Conservation (phyloP, 2,797 vertebrate genomes). For the Pipistrellus pygmaeus region DNA sequence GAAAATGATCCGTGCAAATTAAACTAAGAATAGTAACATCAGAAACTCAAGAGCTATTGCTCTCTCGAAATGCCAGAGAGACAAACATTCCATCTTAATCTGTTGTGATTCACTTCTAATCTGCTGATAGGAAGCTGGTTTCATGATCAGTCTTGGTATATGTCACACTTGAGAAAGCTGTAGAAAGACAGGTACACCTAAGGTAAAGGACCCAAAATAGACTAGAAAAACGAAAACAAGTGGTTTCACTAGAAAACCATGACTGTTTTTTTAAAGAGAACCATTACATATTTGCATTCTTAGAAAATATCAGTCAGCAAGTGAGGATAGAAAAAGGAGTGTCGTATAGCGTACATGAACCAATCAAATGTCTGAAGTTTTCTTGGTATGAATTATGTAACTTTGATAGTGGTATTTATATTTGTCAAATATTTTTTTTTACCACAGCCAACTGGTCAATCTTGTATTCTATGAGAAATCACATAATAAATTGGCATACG, state of each 20-base stretch:
- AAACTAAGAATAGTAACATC: slow-evolving; percentile 45
- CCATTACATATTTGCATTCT: not conserved
- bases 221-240: not conserved
- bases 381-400: slow-evolving; percentile 3
- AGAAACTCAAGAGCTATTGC: slow-evolving; percentile 44
- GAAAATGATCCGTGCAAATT: slow-evolving; percentile 62
- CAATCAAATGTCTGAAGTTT: not conserved
- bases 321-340: not conserved
- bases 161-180: not conserved
- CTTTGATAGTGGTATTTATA: not conserved
- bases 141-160: slow-evolving; percentile 18
- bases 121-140: not conserved
- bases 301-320: not conserved
- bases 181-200: not conserved
- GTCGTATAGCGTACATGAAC: not conserved
- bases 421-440: not conserved
- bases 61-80: slow-evolving; percentile 28
- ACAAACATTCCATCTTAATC: slow-evolving; percentile 13
- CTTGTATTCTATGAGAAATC: not conserved
- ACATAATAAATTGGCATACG: not conserved
- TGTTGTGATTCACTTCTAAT: not conserved
- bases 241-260: not conserved
- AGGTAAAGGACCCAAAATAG: not conserved
- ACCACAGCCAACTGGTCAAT: slow-evolving; percentile 3
- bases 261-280: not conserved